Evolutionary conservation across 2,888 invertebrate genomes (phyloP).

Genomic region (Neoitamus cyanurus): DNA sequence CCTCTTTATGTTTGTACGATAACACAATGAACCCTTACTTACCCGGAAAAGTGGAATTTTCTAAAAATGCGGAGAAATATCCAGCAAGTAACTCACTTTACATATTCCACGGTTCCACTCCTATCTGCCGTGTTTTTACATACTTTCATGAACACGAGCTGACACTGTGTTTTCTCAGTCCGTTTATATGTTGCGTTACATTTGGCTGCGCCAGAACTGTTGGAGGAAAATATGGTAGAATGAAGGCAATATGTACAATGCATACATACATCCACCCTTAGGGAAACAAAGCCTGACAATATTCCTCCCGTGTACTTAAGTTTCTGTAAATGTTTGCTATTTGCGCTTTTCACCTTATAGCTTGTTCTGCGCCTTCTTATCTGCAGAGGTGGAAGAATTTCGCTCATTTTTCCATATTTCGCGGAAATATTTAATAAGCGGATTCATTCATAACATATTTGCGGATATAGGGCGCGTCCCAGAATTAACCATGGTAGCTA

Average conservation of each 20-base stretch:
- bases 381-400: too few species aligned
- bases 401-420: too few species aligned
- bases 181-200: not conserved
- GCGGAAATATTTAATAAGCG: too few species aligned
- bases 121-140: conserved; percentile 2
- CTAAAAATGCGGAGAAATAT: not conserved
- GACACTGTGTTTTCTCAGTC: not conserved
- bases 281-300: not conserved
- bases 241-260: not conserved
- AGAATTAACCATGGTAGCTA: too few species aligned
- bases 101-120: conserved; percentile 18
- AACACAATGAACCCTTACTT: conserved; percentile 17
- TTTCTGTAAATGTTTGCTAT: not conserved
- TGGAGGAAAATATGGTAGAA: not conserved
- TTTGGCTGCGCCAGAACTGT: not conserved
- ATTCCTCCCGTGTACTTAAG: too few species aligned
- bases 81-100: conserved; percentile 7
- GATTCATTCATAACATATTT: too few species aligned
- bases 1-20: not conserved
- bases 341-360: too few species aligned
- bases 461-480: too few species aligned
- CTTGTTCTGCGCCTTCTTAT: too few species aligned
- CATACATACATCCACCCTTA: too few species aligned
- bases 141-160: not conserved
- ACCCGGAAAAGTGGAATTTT: not conserved